A percentile compares a stretch with the other conserved stretches of the same genome.
These are phyloP conservation scores for Amblyraja radiata DNA, from an alignment of 2,797 vertebrate species.

Conservation along the genomic window DNA sequence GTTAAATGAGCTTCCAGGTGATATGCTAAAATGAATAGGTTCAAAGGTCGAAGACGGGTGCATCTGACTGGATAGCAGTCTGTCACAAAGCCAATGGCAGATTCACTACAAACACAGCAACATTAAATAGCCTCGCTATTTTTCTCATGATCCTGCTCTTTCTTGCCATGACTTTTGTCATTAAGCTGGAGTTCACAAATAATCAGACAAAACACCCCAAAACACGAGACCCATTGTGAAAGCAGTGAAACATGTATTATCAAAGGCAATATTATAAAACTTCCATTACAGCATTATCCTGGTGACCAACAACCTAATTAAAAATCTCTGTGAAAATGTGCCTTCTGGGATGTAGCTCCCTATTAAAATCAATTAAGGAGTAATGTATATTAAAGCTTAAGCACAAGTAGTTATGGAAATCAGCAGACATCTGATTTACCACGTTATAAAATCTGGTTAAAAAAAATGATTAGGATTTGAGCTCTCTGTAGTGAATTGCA, in stretches of 20 bases:
- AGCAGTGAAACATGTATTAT: background rate
- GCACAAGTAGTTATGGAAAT: background rate
- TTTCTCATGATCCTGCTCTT: background rate
- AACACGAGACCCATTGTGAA: background rate
- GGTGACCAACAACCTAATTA: background rate
- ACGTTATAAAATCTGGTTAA: background rate
- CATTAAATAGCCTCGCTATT: background rate
- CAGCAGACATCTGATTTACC: background rate
- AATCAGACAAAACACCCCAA: background rate
- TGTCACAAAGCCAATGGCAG: background rate
- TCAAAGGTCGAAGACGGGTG: background rate
- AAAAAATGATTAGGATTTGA: background rate
- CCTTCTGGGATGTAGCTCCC: background rate
- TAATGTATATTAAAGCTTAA: background rate
- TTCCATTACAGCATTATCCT: background rate
- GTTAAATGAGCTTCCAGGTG: background rate
- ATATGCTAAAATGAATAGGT: background rate
- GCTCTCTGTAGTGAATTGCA: background rate
- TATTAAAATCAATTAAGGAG: slow-evolving; percentile 8
- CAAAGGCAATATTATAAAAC: background rate
- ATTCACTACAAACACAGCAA: background rate
- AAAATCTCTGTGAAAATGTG: background rate
- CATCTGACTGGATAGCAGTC: background rate
- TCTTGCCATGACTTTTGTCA: background rate
- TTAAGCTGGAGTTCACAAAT: background rate